These are phyloP conservation scores for Rhegmatorhina hoffmannsi DNA, from an alignment of 2,113 vertebrate genomes.

Conservation along the genomic window DNA sequence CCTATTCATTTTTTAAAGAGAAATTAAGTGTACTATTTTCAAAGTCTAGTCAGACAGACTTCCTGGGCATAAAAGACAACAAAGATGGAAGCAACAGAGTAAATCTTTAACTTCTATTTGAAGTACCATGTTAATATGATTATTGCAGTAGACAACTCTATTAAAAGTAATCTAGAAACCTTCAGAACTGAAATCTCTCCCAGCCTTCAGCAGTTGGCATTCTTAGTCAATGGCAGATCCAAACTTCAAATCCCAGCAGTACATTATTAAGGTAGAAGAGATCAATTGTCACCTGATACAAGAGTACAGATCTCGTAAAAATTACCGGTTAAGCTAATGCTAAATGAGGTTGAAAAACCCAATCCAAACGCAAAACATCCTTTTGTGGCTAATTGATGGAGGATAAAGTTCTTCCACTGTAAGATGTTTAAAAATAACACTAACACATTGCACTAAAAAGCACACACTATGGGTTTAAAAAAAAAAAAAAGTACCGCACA, in stretches of 20 bases:
- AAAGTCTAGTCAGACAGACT: neutral
- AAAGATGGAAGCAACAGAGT: neutral
- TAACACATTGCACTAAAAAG: neutral
- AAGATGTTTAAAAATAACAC: neutral
- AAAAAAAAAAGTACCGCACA: fast-evolving
- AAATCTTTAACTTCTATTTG: neutral
- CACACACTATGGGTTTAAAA: fast-evolving
- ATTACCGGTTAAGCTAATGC: neutral
- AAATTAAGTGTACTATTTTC: neutral
- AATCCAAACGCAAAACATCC: neutral
- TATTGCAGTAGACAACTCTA: neutral
- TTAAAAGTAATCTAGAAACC: neutral
- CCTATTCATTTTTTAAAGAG: neutral
- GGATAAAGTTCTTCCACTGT: neutral
- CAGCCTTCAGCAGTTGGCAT: neutral
- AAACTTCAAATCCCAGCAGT: neutral
- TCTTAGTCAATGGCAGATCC: neutral
- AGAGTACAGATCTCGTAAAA: neutral
- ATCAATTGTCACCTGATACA: fast-evolving
- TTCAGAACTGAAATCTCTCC: neutral
- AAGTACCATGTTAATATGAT: neutral
- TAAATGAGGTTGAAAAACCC: neutral
- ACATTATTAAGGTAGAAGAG: neutral
- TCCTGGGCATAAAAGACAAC: neutral
- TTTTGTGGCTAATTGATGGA: neutral